Evolutionary conservation across 2,113 vertebrate species (phyloP), one percentile per base, ranked within the genome.

Genomic region (Triplophysa rosa): DNA sequence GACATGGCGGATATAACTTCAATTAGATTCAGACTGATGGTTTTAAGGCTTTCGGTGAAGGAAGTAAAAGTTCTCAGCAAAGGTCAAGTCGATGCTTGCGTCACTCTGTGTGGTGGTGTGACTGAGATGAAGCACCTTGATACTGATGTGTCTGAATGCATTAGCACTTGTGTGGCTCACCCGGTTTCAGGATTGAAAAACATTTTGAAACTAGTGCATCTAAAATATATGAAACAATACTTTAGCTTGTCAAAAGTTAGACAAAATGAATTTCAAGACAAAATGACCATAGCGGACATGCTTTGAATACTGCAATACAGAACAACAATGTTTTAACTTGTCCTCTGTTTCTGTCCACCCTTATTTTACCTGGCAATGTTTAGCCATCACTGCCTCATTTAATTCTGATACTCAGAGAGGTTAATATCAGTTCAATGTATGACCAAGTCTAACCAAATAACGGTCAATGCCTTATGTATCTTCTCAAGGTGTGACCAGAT

Each of bases 291-390:
- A 33, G 29, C 29, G 1, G 5, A 33, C 29, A 33, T 6, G 29
- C 4, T 33, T 33, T 33, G 29, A 33, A 37, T 7, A 37, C 5
- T 7, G 33, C 33, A 37, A 37, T 37, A 37, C 33, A 37, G 33
- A 7, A 6, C 33, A 37, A n/a, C 33, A 42, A 11, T 12, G 4
- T 66, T 66, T 42, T 16, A 3, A 47, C 37, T 13, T 21, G 45
- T n/a, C 67, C 17, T 54, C 24, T 13, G 47, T 54, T 54, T 54
- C 14, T 16, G 13, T 16, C 4, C 26, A 37, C 49, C 68, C 68
- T 56, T 56, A 70, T 70, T 70, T 70, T 5, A 8, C 19, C 19
- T 17, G 33, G 54, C 13, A 56, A 56, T 71, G 52, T 58, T 71
- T 71, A 58, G 26, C 3, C 26, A 71, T 16, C 52, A 58, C 12